Evolutionary conservation across 2,113 vertebrate species (phyloP), one percentile per base, ranked within the genome.

Genomic region (rat (Rattus norvegicus)): DNA sequence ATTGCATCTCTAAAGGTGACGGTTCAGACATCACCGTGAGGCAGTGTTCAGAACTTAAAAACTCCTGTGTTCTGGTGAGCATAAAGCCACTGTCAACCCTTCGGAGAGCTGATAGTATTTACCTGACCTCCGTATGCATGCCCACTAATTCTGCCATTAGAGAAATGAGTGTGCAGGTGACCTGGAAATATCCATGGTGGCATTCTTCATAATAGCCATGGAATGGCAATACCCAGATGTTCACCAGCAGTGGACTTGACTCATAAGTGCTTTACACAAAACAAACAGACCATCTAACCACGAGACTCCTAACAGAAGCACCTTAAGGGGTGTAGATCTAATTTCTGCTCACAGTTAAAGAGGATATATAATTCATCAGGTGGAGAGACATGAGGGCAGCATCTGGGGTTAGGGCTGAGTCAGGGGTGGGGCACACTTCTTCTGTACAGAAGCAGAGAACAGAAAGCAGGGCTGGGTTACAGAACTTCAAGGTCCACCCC

Each of bases 381-480:
- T 49, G 30, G 43, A 11, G 43, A 36, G 20, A 12, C 47, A 14
- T 87, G 85, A 49, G 30, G 17, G 7, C 19, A 70, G 17, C 36
- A 5, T 47, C 85, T n/a, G 47, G 85, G 30, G 43, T 7, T 49
- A 47, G 11, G 16, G 14, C 61, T 56, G 22, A 49, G 77, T 56
- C 7, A 24, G 11, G 4, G 3, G 2, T 1, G 59, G n/a, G 12
- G 6, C 6, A 59, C 24, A 28, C 14, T 43, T n/a, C 52, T 24
- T 87, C 84, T 52, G 43, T 2, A 59, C 19, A 54, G 79, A 56
- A n/a, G 54, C 56, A 87, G 47, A 87, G 33, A 54, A n/a, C 30
- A 87, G 47, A 36, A 70, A 70, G 30, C 30, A 20, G 47, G 47
- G 5, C 20, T 70, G 47, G 33, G 47, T 19, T 54, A 26, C 4